These are phyloP conservation scores for Pseudomyrmex sp. DNA, from an alignment of 1,140 invertebrate genomes.

Conservation along the genomic window DNA sequence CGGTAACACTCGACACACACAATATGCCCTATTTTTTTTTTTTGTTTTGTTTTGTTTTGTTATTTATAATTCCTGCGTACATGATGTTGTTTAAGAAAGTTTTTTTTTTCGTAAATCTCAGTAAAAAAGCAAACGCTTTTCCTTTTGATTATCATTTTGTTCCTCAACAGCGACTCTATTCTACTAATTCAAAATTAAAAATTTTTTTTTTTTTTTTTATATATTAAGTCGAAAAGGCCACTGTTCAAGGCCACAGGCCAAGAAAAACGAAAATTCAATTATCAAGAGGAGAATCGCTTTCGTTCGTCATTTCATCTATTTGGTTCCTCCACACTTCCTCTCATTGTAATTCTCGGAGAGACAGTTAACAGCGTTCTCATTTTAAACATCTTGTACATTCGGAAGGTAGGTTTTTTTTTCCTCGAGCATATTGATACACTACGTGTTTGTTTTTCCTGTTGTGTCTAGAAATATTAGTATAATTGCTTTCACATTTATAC, in stretches of 20 bases:
- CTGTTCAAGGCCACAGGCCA: conserved; percentile 83
- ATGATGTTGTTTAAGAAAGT: conserved; percentile 71
- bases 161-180: conserved; percentile 66
- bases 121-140: conserved; percentile 67
- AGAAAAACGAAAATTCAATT: conserved; percentile 78
- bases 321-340: neutral
- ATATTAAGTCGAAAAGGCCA: conserved; percentile 83
- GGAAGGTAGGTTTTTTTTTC: conserved; percentile 61
- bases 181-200: conserved; percentile 71
- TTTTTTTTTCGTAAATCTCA: conserved; percentile 60
- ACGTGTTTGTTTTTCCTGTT: neutral
- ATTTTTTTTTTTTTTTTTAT: conserved; percentile 70
- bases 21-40: conserved; percentile 69
- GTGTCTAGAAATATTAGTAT: conserved; percentile 62
- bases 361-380: conserved; percentile 66
- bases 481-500: conserved; percentile 64
- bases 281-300: conserved; percentile 62
- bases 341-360: conserved; percentile 59
- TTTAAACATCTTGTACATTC: conserved; percentile 71
- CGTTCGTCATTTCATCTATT: conserved; percentile 54
- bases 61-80: conserved; percentile 66
- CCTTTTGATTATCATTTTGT: conserved; percentile 70
- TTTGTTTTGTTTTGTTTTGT: too few species aligned
- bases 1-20: conserved; percentile 61
- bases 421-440: conserved; percentile 68